Evolutionary conservation across 2,888 invertebrate species (phyloP).

Genomic region (Melinopterus prodromus): DNA sequence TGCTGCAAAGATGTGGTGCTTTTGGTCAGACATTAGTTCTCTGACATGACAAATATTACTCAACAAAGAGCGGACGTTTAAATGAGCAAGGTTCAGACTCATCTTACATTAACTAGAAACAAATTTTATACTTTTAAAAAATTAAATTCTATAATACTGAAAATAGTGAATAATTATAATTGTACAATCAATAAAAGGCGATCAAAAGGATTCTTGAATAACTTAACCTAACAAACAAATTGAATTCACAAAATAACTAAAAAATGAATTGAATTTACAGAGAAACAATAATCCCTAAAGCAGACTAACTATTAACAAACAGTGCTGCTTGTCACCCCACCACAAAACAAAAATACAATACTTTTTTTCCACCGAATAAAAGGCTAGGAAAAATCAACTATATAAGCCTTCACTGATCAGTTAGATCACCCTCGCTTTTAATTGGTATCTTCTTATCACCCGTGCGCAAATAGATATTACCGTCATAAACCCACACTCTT

Average conservation of each 20-base stretch:
- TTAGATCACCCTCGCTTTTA: neutral
- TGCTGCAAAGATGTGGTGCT: neutral
- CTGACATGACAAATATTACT: neutral
- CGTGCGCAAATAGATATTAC: neutral
- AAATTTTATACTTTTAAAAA: neutral
- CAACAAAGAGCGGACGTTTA: neutral
- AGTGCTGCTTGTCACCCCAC: neutral
- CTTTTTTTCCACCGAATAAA: neutral
- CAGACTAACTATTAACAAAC: neutral
- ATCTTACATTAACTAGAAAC: neutral
- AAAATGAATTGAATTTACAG: neutral
- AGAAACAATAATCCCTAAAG: neutral
- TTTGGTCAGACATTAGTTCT: neutral
- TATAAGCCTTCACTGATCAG: neutral
- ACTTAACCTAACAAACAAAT: neutral
- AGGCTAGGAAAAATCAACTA: neutral
- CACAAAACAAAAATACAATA: neutral
- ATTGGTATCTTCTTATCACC: neutral
- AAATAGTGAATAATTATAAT: neutral
- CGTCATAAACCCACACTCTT: neutral
- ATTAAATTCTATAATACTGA: slow-evolving; percentile 4
- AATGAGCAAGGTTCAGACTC: slow-evolving; percentile 4
- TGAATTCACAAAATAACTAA: neutral
- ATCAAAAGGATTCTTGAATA: neutral
- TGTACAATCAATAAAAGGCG: neutral